phyloP scores from a whole-genome alignment of 2,888 invertebrate genomes.

The Pyrochroa serraticornis region DNA sequence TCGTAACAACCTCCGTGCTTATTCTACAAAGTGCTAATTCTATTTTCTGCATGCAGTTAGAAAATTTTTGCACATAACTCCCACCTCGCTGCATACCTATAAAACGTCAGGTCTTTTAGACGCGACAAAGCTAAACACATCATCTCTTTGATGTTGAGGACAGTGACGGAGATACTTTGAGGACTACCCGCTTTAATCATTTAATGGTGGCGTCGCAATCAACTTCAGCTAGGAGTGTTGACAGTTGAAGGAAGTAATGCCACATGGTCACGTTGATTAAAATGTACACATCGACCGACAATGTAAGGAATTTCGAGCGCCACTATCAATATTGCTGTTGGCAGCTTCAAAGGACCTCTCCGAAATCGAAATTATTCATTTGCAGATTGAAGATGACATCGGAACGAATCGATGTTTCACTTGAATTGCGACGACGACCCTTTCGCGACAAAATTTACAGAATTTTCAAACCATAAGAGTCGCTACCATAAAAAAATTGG shows the following conservation, averaged over 20 bases:
- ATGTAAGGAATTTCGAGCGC: neutral
- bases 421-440: no score
- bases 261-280: constrained; percentile 12
- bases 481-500: no score
- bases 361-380: no score
- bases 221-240: constrained; percentile 3
- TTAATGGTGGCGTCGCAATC: constrained; percentile 19
- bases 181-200: constrained; percentile 14
- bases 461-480: no score
- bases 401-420: no score
- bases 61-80: neutral
- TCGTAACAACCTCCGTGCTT: no score
- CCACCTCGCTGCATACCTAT: neutral
- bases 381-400: no score
- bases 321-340: neutral
- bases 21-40: no score
- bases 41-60: neutral
- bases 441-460: no score
- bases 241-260: constrained; percentile 18
- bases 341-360: neutral
- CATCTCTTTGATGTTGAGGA: constrained; percentile 15
- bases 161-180: constrained; percentile 7
- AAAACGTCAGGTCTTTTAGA: neutral
- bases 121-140: neutral
- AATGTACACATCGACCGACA: constrained; percentile 5